Base-by-base conservation (phyloP, 2,113 vertebrate genomes). In the Lepus americanus region DNA sequence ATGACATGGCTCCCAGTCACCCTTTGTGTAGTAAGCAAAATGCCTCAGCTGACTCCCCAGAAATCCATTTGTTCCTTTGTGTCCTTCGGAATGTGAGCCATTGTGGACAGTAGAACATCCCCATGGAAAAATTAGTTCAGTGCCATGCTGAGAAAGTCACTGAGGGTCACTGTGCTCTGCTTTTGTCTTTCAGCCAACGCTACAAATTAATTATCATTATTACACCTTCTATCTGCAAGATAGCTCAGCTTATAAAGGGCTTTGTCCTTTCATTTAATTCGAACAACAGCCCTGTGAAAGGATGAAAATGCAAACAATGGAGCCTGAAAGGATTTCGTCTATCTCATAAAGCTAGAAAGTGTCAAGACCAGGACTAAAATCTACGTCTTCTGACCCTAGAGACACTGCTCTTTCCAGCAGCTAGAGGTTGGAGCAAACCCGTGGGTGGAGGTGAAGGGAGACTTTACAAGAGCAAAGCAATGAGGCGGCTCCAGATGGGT, bases 261-360 rank as follows among this genome's bases (percentile, higher is more conserved):
- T 72, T 76, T 88, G 79, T 49, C 63, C 59, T 19, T 72, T 84
- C 22, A 44, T 82, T 92, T 92, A 39, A 59, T 61, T 90, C 7
- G 66, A 27, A 51, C 20, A 66, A 72, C 33, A 78, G 64, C 16
- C 12, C 10, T 0, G 1, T 49, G 39, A 93, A 29, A 77, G 7
- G 70, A 10, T 63, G 25, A 12, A 80, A 61, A 64, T 76, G 33
- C 59, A 20, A 22, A 77, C 66, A 94, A 82, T 17, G 16, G 67
- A 80, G 49, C 0, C 36, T 14, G 20, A 29, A 73, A 88, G 29
- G 13, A 1, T 72, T 87, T 95, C 55, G 59, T 36, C 6, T 51
- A 27, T 16, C 27, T 51, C 53, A 44, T 76, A 63, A 25, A 94
- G 64, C 0, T 86, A 64, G 31, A 70, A 77, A 88, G 23, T 44